Evolutionary conservation across 2,113 vertebrate species (phyloP).

Genomic region (Otus sunia): DNA sequence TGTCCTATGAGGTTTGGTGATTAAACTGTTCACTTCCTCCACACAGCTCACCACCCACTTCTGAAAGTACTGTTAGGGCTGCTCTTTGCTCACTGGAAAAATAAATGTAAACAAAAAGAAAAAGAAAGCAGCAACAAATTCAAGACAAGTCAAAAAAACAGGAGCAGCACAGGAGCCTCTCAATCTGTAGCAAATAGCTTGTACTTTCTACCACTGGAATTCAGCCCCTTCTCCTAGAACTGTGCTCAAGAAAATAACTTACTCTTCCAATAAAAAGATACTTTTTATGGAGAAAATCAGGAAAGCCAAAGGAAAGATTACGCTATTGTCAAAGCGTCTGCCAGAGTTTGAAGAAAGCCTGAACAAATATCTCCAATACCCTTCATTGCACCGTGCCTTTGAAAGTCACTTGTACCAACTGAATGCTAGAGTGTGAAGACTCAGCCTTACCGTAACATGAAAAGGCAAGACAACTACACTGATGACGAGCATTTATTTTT

Average conservation of each 20-base stretch:
- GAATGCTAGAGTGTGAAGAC: not conserved
- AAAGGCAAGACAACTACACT: not conserved
- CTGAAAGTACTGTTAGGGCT: not conserved
- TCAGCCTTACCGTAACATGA: not conserved
- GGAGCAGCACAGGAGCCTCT: not conserved
- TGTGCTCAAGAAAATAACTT: not conserved
- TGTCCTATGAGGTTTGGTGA: not conserved
- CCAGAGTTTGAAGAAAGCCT: constrained; percentile 1
- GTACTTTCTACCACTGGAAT: not conserved
- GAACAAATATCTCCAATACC: not conserved
- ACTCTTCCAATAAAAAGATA: not conserved
- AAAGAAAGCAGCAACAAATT: not conserved
- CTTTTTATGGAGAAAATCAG: not conserved
- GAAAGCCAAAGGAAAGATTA: not conserved
- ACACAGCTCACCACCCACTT: not conserved
- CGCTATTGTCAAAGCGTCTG: not conserved
- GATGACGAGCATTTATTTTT: not conserved
- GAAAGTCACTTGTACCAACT: not conserved
- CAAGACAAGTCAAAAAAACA: not conserved
- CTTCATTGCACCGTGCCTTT: not conserved
- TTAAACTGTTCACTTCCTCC: not conserved
- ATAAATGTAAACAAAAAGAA: not conserved
- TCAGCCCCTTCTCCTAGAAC: not conserved
- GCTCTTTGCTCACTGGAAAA: not conserved
- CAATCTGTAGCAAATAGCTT: not conserved